These are phyloP conservation scores for Xestia c-nigrum DNA, from an alignment of 2,888 invertebrate genomes.

Conservation along the genomic window DNA sequence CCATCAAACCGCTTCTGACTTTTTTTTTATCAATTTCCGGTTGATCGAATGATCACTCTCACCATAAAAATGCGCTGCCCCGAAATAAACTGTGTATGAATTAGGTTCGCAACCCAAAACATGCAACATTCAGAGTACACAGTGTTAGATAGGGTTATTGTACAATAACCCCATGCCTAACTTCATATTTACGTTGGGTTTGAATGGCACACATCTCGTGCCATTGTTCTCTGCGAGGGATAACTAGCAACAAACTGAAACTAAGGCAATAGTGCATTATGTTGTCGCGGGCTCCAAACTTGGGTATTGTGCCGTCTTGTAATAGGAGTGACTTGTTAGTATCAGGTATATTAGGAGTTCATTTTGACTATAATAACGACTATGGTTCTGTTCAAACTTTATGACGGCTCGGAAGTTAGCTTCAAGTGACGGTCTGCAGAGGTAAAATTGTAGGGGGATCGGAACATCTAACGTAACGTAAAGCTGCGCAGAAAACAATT, in stretches of 20 bases:
- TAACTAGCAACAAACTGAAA: slow-evolving; percentile 27
- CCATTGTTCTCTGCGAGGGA: slow-evolving; percentile 27
- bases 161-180: not conserved
- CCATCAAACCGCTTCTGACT: not conserved
- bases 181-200: slow-evolving; percentile 7
- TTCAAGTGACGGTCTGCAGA: not conserved
- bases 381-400: not conserved
- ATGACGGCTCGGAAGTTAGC: not conserved
- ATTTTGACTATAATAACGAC: not conserved
- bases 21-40: too few species aligned
- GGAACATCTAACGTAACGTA: too few species aligned
- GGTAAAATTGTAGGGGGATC: too few species aligned
- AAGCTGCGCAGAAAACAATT: not conserved
- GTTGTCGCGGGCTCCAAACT: slow-evolving; percentile 25
- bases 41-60: not conserved
- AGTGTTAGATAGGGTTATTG: not conserved
- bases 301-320: slow-evolving; percentile 17
- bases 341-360: slow-evolving; percentile 14
- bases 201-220: not conserved
- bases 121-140: not conserved
- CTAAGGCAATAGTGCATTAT: slow-evolving; percentile 21
- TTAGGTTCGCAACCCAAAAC: not conserved
- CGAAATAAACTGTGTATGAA: not conserved
- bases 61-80: not conserved
- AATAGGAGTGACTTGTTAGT: slow-evolving; percentile 11